phyloP scores from a whole-genome alignment of 2,113 vertebrate species.

The Sapayoa aenigma region DNA sequence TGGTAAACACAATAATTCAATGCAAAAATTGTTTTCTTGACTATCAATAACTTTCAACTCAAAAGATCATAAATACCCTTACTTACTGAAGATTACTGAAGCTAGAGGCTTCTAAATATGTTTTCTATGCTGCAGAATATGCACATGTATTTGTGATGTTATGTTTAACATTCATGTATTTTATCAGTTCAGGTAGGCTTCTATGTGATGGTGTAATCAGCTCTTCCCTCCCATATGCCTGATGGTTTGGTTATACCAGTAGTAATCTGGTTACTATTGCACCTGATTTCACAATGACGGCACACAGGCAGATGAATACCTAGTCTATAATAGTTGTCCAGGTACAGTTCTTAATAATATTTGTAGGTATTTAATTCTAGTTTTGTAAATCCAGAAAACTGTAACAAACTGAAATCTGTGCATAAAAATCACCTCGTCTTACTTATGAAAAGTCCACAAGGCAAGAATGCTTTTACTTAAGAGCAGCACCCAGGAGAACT shows the following conservation, averaged over 20 bases:
- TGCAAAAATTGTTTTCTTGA: background rate
- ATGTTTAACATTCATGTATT: background rate
- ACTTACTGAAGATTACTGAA: background rate
- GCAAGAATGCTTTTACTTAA: background rate
- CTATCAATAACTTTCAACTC: background rate
- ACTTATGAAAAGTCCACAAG: background rate
- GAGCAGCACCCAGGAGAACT: background rate
- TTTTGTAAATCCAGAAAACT: background rate
- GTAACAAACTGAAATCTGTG: background rate
- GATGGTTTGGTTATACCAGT: background rate
- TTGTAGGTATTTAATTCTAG: background rate
- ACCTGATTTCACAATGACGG: background rate
- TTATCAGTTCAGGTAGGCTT: background rate
- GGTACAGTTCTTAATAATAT: background rate
- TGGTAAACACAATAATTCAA: background rate
- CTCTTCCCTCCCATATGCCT: background rate
- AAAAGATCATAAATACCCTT: background rate
- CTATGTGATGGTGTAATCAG: background rate
- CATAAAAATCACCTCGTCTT: background rate
- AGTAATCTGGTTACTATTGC: background rate
- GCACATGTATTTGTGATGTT: background rate
- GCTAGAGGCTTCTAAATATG: background rate
- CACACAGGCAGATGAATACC: background rate
- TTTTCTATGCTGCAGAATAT: background rate
- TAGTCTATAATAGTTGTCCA: background rate